Evolutionary conservation across 2,113 vertebrate species (phyloP).

Genomic region (Hippocampus zosterae): DNA sequence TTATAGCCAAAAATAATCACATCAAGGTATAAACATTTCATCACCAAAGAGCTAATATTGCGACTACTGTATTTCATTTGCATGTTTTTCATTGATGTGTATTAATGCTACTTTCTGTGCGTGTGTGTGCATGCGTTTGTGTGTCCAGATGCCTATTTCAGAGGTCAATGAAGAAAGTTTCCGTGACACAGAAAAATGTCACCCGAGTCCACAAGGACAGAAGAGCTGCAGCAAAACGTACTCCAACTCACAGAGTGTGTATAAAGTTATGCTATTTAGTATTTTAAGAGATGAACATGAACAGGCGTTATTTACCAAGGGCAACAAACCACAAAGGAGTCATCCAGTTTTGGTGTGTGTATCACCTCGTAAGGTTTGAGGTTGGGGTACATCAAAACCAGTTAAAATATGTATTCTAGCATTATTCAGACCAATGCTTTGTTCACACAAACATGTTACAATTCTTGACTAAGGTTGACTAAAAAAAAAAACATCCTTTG

Average conservation of each 20-base stretch:
- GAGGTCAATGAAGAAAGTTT: constrained; percentile 69
- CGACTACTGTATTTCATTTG: not conserved
- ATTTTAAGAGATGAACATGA: not conserved
- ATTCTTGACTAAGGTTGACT: too few species aligned
- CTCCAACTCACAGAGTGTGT: constrained; percentile 86
- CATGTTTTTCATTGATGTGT: too few species aligned
- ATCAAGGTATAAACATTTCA: constrained; percentile 39
- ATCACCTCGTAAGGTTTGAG: not conserved
- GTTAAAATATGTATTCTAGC: too few species aligned
- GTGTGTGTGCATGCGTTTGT: constrained; percentile 8
- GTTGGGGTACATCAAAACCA: too few species aligned
- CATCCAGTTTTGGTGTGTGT: not conserved
- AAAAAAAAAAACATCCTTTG: too few species aligned
- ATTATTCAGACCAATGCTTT: too few species aligned
- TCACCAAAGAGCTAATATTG: not conserved
- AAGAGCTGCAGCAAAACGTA: constrained; percentile 69
- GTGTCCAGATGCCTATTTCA: constrained; percentile 68
- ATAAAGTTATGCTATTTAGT: not conserved
- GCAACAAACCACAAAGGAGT: too few species aligned
- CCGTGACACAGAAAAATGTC: constrained; percentile 53
- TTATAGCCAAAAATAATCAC: constrained; percentile 46
- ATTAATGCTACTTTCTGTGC: not conserved
- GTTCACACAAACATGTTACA: too few species aligned
- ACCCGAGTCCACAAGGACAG: constrained; percentile 59
- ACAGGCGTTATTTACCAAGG: too few species aligned